Conservation (phyloP, 2,113 vertebrate species). For the Melanotaenia duboulayi region DNA sequence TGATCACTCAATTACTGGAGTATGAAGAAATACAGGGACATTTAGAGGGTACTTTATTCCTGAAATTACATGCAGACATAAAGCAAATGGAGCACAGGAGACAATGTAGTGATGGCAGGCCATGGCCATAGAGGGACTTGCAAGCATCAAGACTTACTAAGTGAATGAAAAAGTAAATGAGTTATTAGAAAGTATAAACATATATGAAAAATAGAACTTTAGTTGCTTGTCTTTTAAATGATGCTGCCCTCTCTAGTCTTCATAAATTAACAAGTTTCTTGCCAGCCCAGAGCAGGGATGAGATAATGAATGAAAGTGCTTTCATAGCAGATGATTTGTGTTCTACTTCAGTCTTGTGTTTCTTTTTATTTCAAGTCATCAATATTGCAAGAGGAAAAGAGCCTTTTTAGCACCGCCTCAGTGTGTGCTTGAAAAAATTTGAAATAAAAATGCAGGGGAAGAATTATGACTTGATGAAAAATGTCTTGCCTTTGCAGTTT, state of each 20-base stretch:
- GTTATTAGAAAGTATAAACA: background rate
- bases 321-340: conserved; percentile 1
- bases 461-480: conserved; percentile 3
- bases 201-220: background rate
- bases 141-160: background rate
- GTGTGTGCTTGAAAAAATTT: background rate
- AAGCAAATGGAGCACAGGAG: conserved; percentile 23
- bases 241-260: conserved; percentile 12
- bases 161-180: background rate
- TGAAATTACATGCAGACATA: conserved; percentile 29
- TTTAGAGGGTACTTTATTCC: conserved; percentile 39
- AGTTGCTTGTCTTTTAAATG: conserved; percentile 10
- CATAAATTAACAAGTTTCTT: conserved; percentile 22
- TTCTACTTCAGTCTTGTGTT: conserved; percentile 9
- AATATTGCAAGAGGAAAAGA: conserved; percentile 4
- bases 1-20: conserved; percentile 49
- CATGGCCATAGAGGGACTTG: background rate
- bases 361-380: conserved; percentile 24
- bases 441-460: background rate
- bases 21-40: conserved; percentile 11
- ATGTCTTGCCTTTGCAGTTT: conserved; percentile 9
- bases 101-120: background rate
- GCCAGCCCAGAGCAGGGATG: background rate
- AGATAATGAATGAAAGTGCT: conserved; percentile 3
- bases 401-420: conserved; percentile 8